Percentiles rank a stretch among this genome's conserved stretches.
phyloP scores from a whole-genome alignment of 2,888 invertebrate genomes.

The Monopis laevigella region DNA sequence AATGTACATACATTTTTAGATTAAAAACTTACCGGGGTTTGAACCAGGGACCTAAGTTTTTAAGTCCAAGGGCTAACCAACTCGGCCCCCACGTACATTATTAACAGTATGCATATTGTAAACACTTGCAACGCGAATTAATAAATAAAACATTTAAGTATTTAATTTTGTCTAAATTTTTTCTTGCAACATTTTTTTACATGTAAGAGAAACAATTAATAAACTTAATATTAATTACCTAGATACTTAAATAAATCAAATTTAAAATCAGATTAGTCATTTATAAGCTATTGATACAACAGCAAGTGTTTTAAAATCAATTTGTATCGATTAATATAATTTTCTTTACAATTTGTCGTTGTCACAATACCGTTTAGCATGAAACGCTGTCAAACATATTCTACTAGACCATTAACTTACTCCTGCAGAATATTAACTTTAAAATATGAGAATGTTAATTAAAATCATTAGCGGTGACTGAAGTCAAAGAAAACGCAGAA shows the following conservation, averaged over 20 bases:
- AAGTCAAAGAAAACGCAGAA: conserved; percentile 44
- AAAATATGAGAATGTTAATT: conserved; percentile 59
- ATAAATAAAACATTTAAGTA: no score
- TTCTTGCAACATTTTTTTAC: no score
- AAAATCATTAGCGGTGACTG: conserved; percentile 51
- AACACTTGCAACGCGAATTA: no score
- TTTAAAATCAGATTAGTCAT: background rate
- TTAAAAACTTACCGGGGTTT: no score
- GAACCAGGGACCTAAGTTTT: no score
- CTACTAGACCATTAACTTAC: conserved; percentile 28
- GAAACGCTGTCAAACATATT: conserved; percentile 6
- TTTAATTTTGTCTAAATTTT: no score
- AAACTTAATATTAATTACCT: background rate
- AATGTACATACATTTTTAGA: no score
- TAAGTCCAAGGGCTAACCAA: no score
- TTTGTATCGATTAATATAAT: conserved; percentile 8
- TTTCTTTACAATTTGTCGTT: conserved; percentile 25
- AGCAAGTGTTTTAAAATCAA: conserved; percentile 3
- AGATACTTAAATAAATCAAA: background rate
- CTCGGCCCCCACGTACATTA: no score
- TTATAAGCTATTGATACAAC: conserved; percentile 1
- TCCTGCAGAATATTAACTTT: conserved; percentile 42
- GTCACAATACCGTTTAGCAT: conserved; percentile 39
- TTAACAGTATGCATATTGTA: no score
- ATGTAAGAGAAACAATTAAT: no score